Evolutionary conservation across 2,113 vertebrate species (phyloP).

Genomic region (Pao palembangensis): DNA sequence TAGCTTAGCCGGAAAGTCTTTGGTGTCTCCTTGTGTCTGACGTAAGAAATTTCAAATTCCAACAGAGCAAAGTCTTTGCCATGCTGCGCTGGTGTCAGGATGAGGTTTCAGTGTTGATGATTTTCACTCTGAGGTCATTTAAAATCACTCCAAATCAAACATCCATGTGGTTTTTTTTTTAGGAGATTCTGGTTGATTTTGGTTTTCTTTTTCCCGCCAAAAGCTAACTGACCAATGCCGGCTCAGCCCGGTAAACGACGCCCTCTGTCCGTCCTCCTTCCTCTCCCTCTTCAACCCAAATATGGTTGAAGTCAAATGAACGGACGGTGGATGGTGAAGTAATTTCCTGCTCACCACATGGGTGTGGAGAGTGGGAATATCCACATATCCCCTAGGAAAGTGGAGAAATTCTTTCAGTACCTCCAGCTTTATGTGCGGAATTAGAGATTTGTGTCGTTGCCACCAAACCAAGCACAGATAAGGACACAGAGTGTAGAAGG

Average conservation of each 20-base stretch:
- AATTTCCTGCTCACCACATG: slow-evolving; percentile 87
- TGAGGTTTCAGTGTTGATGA: no score
- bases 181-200: slow-evolving; percentile 32
- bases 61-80: no score
- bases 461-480: slow-evolving; percentile 30
- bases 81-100: no score
- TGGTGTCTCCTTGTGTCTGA: no score
- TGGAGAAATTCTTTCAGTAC: slow-evolving; percentile 66
- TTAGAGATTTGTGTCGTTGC: neutral
- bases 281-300: slow-evolving; percentile 75
- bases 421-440: slow-evolving; percentile 30
- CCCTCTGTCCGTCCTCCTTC: slow-evolving; percentile 81
- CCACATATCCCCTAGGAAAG: slow-evolving; percentile 68
- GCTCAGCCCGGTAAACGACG: slow-evolving; percentile 87
- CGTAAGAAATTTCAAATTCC: no score
- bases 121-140: no score
- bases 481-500: slow-evolving; percentile 60
- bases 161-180: slow-evolving; percentile 12
- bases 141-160: slow-evolving; percentile 3
- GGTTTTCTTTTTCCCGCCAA: slow-evolving; percentile 15
- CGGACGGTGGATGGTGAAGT: slow-evolving; percentile 84
- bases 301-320: slow-evolving; percentile 80
- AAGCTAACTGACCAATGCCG: slow-evolving; percentile 87
- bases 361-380: slow-evolving; percentile 82
- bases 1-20: no score